Evolutionary conservation across 2,888 invertebrate genomes (phyloP), one percentile per base, ranked within the genome.

Genomic region (Aporophyla nigra): DNA sequence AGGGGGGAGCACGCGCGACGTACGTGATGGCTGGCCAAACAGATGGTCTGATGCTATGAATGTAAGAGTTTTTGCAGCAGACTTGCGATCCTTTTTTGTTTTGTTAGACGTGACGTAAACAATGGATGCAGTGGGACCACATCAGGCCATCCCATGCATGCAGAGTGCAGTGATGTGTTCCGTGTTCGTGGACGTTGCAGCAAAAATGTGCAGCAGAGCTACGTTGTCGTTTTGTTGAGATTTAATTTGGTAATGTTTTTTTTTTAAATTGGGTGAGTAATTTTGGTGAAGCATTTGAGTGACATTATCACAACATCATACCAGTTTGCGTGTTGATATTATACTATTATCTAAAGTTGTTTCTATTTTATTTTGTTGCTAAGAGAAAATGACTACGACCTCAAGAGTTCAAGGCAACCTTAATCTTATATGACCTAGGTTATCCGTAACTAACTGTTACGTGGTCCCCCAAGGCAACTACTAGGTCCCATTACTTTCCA

Each of bases 391-490:
- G 51, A 5, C n/a, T 24, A 14, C 0, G 1, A 27, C 0, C 7
- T 33, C 27, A 0, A 58, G 21, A 67, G 27, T 65, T 66, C 43
- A 68, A 33, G 43, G 33, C 16, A 3, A 54, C 14, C 21, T 6
- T 82, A 54, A 76, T 9, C 9, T 43, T 49, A 16, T 21, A 24
- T 53, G 62, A 62, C 68, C 56, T 74, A 82, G 66, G 66, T 75
- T 49, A 46, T 58, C 40, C 10, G 33, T 59, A 51, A 67, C 19
- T 63, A 49, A 58, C 51, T 46, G 53, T 46, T 46, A 51, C n/a
- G 81, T 78, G 63, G 75, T 88, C 68, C 84, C 81, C 63, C 89
- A 90, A 89, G 90, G 89, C 73, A 81, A 56, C 70, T 79, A 80
- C 80, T 90, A 85, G 90, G 87, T 74, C 89, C 88, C 49, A 74